Evolutionary conservation across 2,888 invertebrate species (phyloP).

Genomic region (Scrobipalpa costella): DNA sequence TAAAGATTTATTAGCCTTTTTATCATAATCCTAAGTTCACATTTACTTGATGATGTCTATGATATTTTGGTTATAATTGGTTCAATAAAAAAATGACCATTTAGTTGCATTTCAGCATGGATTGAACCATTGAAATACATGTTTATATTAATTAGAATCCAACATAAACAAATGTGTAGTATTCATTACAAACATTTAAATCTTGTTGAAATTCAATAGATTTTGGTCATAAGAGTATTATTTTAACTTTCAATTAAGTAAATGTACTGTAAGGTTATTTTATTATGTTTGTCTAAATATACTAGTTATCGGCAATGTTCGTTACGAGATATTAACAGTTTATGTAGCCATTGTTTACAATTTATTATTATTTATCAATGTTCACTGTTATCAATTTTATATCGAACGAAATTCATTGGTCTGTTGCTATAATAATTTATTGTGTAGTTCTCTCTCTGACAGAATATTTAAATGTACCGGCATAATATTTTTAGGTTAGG

Average conservation of each 20-base stretch:
- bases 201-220: background rate
- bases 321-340: slow-evolving; percentile 59
- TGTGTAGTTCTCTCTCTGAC: slow-evolving; percentile 12
- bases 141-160: too few species aligned
- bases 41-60: too few species aligned
- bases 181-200: too few species aligned
- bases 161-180: too few species aligned
- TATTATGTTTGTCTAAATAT: slow-evolving; percentile 57
- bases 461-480: slow-evolving; percentile 31
- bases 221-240: background rate
- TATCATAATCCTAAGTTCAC: too few species aligned
- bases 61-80: too few species aligned
- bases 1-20: too few species aligned
- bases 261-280: background rate
- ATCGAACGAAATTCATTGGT: slow-evolving; percentile 66
- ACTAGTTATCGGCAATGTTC: slow-evolving; percentile 59
- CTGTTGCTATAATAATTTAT: slow-evolving; percentile 65
- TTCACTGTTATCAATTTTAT: slow-evolving; percentile 66
- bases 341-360: slow-evolving; percentile 70
- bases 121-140: too few species aligned
- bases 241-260: background rate
- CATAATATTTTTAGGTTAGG: background rate
- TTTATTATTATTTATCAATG: slow-evolving; percentile 64
- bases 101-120: too few species aligned
- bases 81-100: too few species aligned